Evolutionary conservation across 1,140 invertebrate genomes (phyloP).

Genomic region (Bombus sibiricus): DNA sequence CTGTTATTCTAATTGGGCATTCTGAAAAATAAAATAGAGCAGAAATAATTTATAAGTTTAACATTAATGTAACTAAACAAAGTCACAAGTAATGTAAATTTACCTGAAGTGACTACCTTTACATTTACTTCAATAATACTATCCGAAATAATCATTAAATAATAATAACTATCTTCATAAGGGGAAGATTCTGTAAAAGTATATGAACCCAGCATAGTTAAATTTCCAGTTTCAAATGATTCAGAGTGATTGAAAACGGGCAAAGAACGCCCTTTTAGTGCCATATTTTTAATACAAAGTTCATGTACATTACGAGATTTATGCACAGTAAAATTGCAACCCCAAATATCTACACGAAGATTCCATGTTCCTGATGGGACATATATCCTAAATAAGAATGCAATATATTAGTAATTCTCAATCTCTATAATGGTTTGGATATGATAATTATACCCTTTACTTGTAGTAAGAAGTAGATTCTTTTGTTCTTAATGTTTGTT

Average conservation of each 20-base stretch:
- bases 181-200: slow-evolving; percentile 81
- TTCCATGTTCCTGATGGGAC: slow-evolving; percentile 82
- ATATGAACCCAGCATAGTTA: slow-evolving; percentile 76
- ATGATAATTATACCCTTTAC: slow-evolving; percentile 65
- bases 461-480: slow-evolving; percentile 81
- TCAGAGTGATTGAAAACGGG: slow-evolving; percentile 78
- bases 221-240: slow-evolving; percentile 70
- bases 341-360: slow-evolving; percentile 80
- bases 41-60: background rate
- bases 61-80: background rate
- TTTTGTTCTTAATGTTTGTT: slow-evolving; percentile 74
- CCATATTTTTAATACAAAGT: slow-evolving; percentile 79
- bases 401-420: slow-evolving; percentile 3
- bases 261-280: slow-evolving; percentile 78
- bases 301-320: slow-evolving; percentile 57
- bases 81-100: slow-evolving; percentile 12
- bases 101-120: slow-evolving; percentile 80
- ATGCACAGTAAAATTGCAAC: slow-evolving; percentile 79
- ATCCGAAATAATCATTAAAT: slow-evolving; percentile 82
- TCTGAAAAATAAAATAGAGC: slow-evolving; percentile 64
- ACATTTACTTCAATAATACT: slow-evolving; percentile 80
- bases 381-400: slow-evolving; percentile 80
- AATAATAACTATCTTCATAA: slow-evolving; percentile 83
- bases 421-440: background rate
- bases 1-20: slow-evolving; percentile 74